Base-by-base conservation (phyloP, 53 echinoderm and acorn worm genomes). In the Pentamera pediparva region DNA sequence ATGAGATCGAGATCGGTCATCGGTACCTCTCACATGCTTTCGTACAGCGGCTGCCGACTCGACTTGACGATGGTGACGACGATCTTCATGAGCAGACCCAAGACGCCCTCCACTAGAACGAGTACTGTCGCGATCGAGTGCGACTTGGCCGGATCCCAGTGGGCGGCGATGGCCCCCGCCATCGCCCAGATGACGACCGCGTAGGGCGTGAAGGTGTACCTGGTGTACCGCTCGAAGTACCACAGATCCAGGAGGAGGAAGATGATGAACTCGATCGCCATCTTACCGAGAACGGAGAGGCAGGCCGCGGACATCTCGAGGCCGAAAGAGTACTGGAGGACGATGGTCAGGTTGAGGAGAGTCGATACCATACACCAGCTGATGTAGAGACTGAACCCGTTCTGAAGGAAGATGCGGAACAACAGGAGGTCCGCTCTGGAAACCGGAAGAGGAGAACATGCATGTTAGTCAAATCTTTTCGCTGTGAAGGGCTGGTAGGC, bases 171-270 rank as follows among this genome's bases (percentile, higher is more conserved):
- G 32, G 45, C 39, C 11, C 92, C 92, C 5, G 73, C 39, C 37
- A 87, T 20, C 6, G 84, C 92, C 80, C 87, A 91, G 35, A 86
- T 62, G 3, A 89, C 78, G 10, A 75, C 78, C 4, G 61, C 13
- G 67, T 84, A 92, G 15, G 79, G 60, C 0, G 83, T 80, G 39
- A 83, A 79, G 2, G 92, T 92, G 43, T 92, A 89, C 33, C 92
- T 78, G 25, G 86, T 60, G 56, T 86, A 86, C 3, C 75, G 79
- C 18, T 92, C 92, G 54, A 47, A 83, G 41, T 81, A 70, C 36
- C 74, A 67, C 22, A 70, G 80, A 29, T 92, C 92, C 29, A 89
- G 33, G 51, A 78, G 37, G 56, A 83, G 61, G 35, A 78, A 92
- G 47, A 89, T 5, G 3, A 86, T 60, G 51, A 92, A 43, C 43